Conservation (phyloP, 2,797 vertebrate species). For the Melanotaenia pygmaea region DNA sequence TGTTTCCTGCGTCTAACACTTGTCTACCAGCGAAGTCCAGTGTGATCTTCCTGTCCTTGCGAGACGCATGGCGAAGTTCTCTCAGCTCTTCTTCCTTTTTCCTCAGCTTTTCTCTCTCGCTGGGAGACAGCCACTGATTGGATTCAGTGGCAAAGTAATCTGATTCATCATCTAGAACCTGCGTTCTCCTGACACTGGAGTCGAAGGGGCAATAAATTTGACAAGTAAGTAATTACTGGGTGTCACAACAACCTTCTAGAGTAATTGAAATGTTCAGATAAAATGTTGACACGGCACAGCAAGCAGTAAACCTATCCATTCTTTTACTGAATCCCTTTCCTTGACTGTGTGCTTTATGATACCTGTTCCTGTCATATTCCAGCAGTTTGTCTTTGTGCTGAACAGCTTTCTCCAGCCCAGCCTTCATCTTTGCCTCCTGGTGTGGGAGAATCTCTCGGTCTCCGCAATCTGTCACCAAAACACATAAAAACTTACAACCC, state of each 20-base stretch:
- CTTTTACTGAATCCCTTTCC: background rate
- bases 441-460: constrained; percentile 87
- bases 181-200: constrained; percentile 90
- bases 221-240: background rate
- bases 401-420: constrained; percentile 90
- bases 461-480: constrained; percentile 74
- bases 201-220: constrained; percentile 18
- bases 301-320: background rate
- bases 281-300: constrained; percentile 3
- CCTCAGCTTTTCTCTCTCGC: constrained; percentile 88
- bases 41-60: constrained; percentile 89
- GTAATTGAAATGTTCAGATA: background rate
- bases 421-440: constrained; percentile 86
- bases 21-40: constrained; percentile 95
- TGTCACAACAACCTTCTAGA: background rate
- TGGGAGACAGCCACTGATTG: constrained; percentile 94
- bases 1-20: constrained; percentile 87
- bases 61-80: constrained; percentile 90
- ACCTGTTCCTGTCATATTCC: constrained; percentile 96
- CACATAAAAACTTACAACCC: background rate
- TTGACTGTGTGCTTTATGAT: constrained; percentile 10
- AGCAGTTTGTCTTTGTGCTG: constrained; percentile 96
- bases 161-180: constrained; percentile 96
- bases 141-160: constrained; percentile 96
- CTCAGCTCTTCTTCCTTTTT: constrained; percentile 90